phyloP scores from a whole-genome alignment of 2,797 vertebrate species.

The Decapterus maruadsi region DNA sequence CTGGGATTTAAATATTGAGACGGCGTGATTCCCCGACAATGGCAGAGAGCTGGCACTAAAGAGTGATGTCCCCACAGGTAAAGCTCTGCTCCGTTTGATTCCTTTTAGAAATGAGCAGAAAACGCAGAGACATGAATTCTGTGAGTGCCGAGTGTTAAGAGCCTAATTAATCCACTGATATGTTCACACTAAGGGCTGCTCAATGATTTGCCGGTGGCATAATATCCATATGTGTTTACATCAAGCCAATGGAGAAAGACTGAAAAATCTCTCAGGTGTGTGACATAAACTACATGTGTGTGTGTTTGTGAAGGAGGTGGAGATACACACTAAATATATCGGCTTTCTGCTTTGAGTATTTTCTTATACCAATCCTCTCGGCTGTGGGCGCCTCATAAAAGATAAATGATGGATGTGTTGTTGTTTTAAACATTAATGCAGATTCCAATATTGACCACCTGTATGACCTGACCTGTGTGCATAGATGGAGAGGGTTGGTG shows the following conservation, averaged over 20 bases:
- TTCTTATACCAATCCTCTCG: not conserved
- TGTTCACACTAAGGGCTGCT: slow-evolving; percentile 31
- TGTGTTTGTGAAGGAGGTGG: not conserved
- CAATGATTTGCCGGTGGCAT: slow-evolving; percentile 26
- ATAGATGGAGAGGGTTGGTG: not conserved
- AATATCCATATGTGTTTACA: slow-evolving; percentile 15
- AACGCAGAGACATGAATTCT: slow-evolving; percentile 11
- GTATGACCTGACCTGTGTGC: not conserved
- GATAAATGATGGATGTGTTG: not conserved
- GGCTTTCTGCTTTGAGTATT: not conserved
- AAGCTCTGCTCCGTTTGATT: slow-evolving; percentile 16
- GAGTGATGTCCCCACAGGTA: slow-evolving; percentile 30
- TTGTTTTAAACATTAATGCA: not conserved
- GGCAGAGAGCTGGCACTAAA: slow-evolving; percentile 25
- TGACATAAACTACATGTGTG: not conserved
- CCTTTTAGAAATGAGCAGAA: slow-evolving; percentile 24
- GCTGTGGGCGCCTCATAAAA: not conserved
- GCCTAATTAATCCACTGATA: slow-evolving; percentile 40
- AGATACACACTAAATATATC: not conserved
- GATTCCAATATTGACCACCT: not conserved
- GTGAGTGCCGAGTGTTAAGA: not conserved
- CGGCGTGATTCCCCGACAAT: slow-evolving; percentile 18
- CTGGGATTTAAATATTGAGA: slow-evolving; percentile 40
- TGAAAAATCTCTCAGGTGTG: not conserved
- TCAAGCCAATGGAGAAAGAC: not conserved